Evolutionary conservation across 37 sponge, comb jelly and placozoan species (phyloP).

Genomic region (Lycopodina hypogea): DNA sequence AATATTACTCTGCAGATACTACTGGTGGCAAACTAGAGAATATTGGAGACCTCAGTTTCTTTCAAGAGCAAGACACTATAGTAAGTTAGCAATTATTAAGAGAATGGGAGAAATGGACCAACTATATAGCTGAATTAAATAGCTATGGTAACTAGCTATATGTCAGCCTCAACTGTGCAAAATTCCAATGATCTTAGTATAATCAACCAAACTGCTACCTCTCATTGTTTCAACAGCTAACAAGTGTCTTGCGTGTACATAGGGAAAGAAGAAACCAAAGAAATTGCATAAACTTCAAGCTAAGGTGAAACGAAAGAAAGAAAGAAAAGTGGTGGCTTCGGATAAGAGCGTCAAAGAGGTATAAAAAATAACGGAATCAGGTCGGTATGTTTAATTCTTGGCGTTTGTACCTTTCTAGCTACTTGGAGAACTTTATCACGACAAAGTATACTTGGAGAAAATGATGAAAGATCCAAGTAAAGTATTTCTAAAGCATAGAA

Average conservation of each 20-base stretch:
- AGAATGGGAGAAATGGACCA: too few relatives aligned
- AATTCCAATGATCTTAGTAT: too few relatives aligned
- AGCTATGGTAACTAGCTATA: too few relatives aligned
- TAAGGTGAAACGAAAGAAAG: conserved; percentile 27
- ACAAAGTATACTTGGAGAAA: conserved; percentile 86
- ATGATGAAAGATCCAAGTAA: conserved; percentile 82
- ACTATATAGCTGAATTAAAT: too few relatives aligned
- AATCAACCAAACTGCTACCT: too few relatives aligned
- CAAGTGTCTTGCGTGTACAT: conserved; percentile 1
- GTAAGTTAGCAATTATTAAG: conserved; percentile 28
- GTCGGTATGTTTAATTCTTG: background rate
- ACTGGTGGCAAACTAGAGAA: conserved; percentile 83
- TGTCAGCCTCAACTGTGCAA: too few relatives aligned
- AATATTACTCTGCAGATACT: conserved; percentile 81
- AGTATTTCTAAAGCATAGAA: background rate
- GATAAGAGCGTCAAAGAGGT: conserved; percentile 88
- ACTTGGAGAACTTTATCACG: conserved; percentile 91
- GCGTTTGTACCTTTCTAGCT: conserved; percentile 47
- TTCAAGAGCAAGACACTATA: conserved; percentile 79
- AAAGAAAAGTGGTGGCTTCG: conserved; percentile 59
- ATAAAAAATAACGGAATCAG: background rate
- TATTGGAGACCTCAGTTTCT: conserved; percentile 89
- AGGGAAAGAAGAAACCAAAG: conserved; percentile 74
- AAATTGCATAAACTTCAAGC: conserved; percentile 54
- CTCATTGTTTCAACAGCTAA: too few relatives aligned